These are phyloP conservation scores for Ploceus nigricollis DNA, from an alignment of 2,113 vertebrate species.

Conservation along the genomic window DNA sequence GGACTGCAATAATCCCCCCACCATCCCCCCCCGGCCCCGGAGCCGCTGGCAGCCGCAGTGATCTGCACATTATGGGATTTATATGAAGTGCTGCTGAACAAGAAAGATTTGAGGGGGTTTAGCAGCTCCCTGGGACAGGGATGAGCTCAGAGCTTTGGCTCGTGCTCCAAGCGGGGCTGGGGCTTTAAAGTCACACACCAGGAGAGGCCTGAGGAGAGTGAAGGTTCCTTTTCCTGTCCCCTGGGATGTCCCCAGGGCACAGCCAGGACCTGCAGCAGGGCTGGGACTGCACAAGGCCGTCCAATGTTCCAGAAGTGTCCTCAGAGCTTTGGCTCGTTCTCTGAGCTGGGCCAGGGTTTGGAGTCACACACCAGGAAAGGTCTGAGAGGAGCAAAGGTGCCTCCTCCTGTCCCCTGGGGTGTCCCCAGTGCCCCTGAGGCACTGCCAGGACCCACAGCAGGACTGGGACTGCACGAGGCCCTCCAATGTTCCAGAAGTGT, in stretches of 20 bases:
- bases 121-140: slow-evolving; percentile 57
- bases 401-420: neutral
- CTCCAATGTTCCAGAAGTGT: fast-evolving
- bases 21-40: neutral
- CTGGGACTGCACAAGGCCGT: neutral
- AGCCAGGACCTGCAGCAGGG: neutral
- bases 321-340: neutral
- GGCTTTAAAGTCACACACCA: neutral
- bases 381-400: neutral
- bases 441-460: fast-evolving
- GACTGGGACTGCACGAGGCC: fast-evolving
- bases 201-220: neutral
- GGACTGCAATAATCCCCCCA: neutral
- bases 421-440: neutral
- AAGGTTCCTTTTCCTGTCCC: neutral
- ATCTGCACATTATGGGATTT: slow-evolving; percentile 62
- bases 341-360: neutral
- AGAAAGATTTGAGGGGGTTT: slow-evolving; percentile 67
- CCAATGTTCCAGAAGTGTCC: neutral
- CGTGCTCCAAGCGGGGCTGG: neutral
- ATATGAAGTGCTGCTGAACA: slow-evolving; percentile 68
- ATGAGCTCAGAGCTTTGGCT: slow-evolving; percentile 69
- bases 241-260: neutral
- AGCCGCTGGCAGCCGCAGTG: slow-evolving; percentile 51
- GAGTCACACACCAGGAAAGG: neutral